Evolutionary conservation across 1,140 invertebrate genomes (phyloP).

Genomic region (Artemia franciscana): DNA sequence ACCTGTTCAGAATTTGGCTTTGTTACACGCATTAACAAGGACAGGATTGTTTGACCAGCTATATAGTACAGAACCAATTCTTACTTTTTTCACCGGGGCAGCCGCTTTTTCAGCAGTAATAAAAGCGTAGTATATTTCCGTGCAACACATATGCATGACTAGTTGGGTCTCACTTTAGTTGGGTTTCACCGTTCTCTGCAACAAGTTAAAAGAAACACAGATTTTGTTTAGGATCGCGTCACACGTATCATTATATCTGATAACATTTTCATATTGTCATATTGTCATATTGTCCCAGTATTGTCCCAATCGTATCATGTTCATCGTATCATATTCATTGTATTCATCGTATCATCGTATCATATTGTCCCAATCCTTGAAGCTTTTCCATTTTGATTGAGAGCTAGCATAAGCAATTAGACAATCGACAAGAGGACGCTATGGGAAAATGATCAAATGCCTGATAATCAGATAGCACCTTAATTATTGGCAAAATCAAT

Average conservation of each 20-base stretch:
- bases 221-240: background rate
- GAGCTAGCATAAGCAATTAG: background rate
- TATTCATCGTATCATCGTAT: no score
- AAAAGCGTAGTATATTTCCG: background rate
- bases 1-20: background rate
- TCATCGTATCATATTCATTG: no score
- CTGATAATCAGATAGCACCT: background rate
- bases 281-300: no score
- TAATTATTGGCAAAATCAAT: background rate
- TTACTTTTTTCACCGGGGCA: background rate
- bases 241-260: background rate
- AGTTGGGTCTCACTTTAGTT: background rate
- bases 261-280: no score
- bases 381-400: background rate
- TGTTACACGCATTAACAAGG: background rate
- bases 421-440: background rate
- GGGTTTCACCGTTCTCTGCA: background rate
- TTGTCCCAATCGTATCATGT: no score
- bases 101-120: background rate
- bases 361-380: background rate
- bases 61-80: background rate
- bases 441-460: background rate
- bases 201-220: background rate
- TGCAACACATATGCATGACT: background rate
- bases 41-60: background rate